Percentiles rank a stretch among this genome's conserved stretches.
Conservation (phyloP, 2,113 vertebrate species). For the Notarius quadriscutis region DNA sequence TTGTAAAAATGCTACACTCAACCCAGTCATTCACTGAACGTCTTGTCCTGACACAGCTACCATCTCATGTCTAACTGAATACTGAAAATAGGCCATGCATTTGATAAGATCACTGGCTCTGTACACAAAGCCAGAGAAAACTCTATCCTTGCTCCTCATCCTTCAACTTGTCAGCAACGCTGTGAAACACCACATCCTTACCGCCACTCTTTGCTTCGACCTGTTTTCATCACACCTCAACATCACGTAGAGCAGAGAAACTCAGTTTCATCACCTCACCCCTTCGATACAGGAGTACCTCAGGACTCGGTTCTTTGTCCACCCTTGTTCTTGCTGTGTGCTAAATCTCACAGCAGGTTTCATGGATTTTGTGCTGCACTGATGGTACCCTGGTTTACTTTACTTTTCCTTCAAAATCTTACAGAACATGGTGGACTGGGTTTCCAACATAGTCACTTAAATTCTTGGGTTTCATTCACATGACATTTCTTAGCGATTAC, state of each 20-base stretch:
- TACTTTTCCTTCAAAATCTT: background rate
- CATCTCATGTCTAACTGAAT: background rate
- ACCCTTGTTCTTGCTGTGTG: background rate
- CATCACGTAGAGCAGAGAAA: background rate
- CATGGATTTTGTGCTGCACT: background rate
- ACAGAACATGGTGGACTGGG: background rate
- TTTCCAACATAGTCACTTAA: background rate
- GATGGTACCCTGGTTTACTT: background rate
- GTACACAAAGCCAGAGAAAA: background rate
- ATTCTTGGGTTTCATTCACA: no score
- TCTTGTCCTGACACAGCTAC: background rate
- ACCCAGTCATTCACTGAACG: background rate
- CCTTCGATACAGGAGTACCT: background rate
- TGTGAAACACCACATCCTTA: background rate
- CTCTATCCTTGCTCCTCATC: background rate
- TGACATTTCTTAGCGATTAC: no score
- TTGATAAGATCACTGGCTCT: background rate
- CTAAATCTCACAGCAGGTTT: background rate
- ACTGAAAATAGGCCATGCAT: background rate
- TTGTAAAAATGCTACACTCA: background rate
- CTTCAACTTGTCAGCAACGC: background rate
- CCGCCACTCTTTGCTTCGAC: background rate
- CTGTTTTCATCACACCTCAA: background rate
- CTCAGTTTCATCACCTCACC: background rate
- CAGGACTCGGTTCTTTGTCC: background rate